These are phyloP conservation scores for Diachasma alloeum DNA, from an alignment of 1,140 invertebrate genomes.

Conservation along the genomic window DNA sequence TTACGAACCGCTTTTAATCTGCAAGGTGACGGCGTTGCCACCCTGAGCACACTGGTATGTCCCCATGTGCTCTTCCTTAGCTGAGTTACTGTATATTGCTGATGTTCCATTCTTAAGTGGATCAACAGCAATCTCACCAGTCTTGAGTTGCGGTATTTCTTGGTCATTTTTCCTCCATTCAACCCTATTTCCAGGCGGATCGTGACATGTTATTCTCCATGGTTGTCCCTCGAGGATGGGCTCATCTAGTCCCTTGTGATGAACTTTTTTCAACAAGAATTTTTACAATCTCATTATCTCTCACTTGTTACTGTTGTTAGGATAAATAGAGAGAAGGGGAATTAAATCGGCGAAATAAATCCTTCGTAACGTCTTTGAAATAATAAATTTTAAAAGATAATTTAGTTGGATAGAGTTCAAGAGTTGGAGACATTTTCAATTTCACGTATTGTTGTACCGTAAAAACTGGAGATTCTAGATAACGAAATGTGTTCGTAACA, in stretches of 20 bases:
- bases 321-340: neutral
- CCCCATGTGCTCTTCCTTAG: constrained; percentile 52
- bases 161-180: constrained; percentile 58
- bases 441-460: neutral
- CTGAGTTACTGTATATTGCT: constrained; percentile 37
- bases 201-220: constrained; percentile 54
- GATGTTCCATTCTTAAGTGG: constrained; percentile 35
- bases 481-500: too few relatives aligned
- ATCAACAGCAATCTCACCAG: constrained; percentile 42
- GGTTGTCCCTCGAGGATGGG: constrained; percentile 44
- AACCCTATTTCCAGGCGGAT: constrained; percentile 38
- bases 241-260: constrained; percentile 38
- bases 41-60: constrained; percentile 52
- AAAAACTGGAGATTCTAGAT: neutral
- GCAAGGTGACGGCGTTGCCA: constrained; percentile 43
- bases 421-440: neutral
- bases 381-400: neutral
- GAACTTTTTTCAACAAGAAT: constrained; percentile 39
- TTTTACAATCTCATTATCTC: constrained; percentile 11
- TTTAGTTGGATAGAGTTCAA: neutral
- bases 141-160: constrained; percentile 47
- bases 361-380: neutral
- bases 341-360: neutral
- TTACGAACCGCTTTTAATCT: constrained; percentile 55
- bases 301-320: neutral